phyloP scores from a whole-genome alignment of 1,140 invertebrate genomes.

The Protaetia brevitarsis region DNA sequence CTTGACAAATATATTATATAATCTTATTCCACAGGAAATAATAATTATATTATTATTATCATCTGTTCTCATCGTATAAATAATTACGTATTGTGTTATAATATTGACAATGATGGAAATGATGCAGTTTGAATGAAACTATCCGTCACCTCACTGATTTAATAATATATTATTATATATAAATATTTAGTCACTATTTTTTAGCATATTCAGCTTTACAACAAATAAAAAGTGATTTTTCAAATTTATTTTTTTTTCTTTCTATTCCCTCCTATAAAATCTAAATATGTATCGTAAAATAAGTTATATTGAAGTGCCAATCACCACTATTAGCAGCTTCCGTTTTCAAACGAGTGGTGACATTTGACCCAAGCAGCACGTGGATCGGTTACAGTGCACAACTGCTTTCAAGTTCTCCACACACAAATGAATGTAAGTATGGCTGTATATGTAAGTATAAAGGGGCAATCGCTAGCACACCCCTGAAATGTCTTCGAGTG shows the following conservation, averaged over 20 bases:
- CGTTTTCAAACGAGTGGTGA: background rate
- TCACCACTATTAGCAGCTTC: background rate
- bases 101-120: background rate
- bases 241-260: background rate
- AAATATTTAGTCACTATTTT: constrained; percentile 18
- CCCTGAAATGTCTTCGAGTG: constrained; percentile 1
- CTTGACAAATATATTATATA: too few relatives aligned
- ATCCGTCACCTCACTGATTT: too few relatives aligned
- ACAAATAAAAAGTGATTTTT: background rate
- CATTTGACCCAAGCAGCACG: constrained; percentile 3
- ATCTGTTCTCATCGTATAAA: background rate
- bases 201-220: background rate
- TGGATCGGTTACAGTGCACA: background rate
- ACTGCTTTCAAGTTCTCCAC: background rate
- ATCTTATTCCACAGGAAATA: too few relatives aligned
- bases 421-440: too few relatives aligned
- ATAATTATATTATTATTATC: background rate
- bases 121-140: too few relatives aligned
- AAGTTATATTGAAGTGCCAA: background rate
- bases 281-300: background rate
- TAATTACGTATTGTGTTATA: background rate
- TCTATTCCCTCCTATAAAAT: background rate
- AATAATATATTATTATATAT: constrained; percentile 1
- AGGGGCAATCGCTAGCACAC: background rate
- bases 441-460: too few relatives aligned